Percentiles rank a stretch among this genome's conserved stretches.
Conservation (phyloP, 2,797 vertebrate genomes). For the Enteromius mattozi region DNA sequence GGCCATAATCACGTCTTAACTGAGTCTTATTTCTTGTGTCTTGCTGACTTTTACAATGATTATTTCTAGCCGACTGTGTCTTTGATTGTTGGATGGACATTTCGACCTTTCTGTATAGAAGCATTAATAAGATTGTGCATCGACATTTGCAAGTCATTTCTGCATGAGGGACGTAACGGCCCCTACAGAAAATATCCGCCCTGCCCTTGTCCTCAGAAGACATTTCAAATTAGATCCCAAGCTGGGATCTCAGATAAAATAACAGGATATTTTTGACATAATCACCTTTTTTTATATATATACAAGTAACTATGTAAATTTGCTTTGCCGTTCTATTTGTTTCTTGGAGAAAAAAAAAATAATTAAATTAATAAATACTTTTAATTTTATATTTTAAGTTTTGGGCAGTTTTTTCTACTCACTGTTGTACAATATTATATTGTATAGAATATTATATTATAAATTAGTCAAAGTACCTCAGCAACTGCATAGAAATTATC, state of each 20-base stretch:
- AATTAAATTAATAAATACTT: background rate
- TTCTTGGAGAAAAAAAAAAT: no score
- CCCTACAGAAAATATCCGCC: background rate
- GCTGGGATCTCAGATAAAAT: background rate
- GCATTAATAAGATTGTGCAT: slow-evolving; percentile 45
- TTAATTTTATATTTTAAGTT: background rate
- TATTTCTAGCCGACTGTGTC: slow-evolving; percentile 35
- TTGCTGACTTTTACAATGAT: slow-evolving; percentile 21
- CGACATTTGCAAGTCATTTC: slow-evolving; percentile 43
- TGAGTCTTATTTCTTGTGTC: slow-evolving; percentile 17
- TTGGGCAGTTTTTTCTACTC: background rate
- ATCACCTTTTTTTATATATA: background rate
- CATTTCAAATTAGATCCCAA: slow-evolving; percentile 14
- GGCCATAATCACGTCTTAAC: background rate
- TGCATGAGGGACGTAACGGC: slow-evolving; percentile 10
- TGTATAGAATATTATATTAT: background rate
- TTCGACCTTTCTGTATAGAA: slow-evolving; percentile 26
- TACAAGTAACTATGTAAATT: background rate
- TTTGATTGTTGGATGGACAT: slow-evolving; percentile 25
- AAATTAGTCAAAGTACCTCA: background rate
- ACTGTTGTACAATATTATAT: background rate
- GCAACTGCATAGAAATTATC: background rate
- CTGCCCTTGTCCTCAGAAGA: slow-evolving; percentile 22
- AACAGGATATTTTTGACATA: background rate
- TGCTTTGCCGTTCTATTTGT: background rate